Conservation (phyloP, 2,888 invertebrate species). For the Aporophyla nigra region DNA sequence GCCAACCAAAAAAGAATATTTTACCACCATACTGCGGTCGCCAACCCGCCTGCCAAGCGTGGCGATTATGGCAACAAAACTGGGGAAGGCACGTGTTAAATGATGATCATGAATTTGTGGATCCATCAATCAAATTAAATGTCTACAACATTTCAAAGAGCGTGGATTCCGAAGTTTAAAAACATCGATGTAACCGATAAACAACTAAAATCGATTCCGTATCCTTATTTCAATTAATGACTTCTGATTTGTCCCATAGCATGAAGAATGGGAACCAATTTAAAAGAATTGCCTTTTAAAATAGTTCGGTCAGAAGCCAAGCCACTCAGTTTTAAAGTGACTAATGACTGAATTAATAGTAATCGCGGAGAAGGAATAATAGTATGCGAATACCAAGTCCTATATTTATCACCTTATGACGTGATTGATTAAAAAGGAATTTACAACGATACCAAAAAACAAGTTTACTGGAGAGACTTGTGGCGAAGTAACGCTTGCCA, state of each 20-base stretch:
- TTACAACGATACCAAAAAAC: neutral
- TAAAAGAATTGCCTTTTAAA: constrained; percentile 67
- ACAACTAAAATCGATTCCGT: constrained; percentile 13
- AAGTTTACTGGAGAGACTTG: neutral
- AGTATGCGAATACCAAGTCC: constrained; percentile 28
- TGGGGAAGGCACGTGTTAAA: no score
- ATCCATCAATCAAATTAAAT: neutral
- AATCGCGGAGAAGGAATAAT: constrained; percentile 15
- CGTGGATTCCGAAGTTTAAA: neutral
- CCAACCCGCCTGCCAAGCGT: no score
- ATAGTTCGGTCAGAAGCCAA: constrained; percentile 64
- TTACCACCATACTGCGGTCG: no score
- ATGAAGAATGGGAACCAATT: constrained; percentile 69
- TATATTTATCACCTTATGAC: constrained; percentile 26
- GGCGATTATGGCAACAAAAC: no score
- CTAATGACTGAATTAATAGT: constrained; percentile 55
- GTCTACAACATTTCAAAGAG: neutral
- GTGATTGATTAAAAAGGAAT: constrained; percentile 13
- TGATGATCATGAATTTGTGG: neutral
- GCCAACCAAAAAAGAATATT: no score
- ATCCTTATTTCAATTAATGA: constrained; percentile 66
- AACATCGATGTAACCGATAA: neutral
- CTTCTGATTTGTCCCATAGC: constrained; percentile 65
- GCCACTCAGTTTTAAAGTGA: constrained; percentile 43
- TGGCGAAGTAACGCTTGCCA: no score